phyloP scores from a whole-genome alignment of 2,888 invertebrate genomes.

The Leptopilina myrica region DNA sequence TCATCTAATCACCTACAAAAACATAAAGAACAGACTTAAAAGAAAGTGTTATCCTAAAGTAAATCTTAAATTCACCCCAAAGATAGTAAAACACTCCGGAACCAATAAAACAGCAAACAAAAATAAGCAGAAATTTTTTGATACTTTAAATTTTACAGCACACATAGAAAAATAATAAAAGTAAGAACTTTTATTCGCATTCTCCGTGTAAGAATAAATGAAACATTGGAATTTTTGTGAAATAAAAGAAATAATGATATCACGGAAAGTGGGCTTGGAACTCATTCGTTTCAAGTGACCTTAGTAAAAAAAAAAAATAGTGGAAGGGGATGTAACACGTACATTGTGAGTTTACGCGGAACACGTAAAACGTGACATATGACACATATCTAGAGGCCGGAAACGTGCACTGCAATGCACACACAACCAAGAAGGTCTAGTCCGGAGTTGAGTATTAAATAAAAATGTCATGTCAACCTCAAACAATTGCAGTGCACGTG shows the following conservation, averaged over 20 bases:
- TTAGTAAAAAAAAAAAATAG: constrained; percentile 41
- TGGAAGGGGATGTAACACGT: constrained; percentile 50
- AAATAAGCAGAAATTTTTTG: too few relatives aligned
- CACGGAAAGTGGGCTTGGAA: not conserved
- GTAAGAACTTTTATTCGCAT: not conserved
- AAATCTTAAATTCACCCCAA: too few relatives aligned
- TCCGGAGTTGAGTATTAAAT: constrained; percentile 46
- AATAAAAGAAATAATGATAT: constrained; percentile 21
- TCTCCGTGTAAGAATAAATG: too few relatives aligned
- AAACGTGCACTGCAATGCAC: constrained; percentile 47
- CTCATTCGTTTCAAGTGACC: constrained; percentile 14
- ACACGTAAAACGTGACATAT: constrained; percentile 64
- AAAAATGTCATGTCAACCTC: constrained; percentile 42
- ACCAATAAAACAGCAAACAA: too few relatives aligned
- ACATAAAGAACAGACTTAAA: too few relatives aligned
- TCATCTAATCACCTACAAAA: too few relatives aligned
- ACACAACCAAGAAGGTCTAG: constrained; percentile 40
- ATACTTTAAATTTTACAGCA: too few relatives aligned
- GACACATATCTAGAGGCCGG: constrained; percentile 59
- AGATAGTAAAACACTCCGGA: too few relatives aligned
- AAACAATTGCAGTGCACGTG: constrained; percentile 31
- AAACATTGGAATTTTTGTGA: not conserved
- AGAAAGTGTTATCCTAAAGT: too few relatives aligned
- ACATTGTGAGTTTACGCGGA: constrained; percentile 48
- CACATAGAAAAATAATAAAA: too few relatives aligned